These are phyloP conservation scores for Sturnus vulgaris DNA, from an alignment of 2,113 vertebrate species.

Conservation along the genomic window DNA sequence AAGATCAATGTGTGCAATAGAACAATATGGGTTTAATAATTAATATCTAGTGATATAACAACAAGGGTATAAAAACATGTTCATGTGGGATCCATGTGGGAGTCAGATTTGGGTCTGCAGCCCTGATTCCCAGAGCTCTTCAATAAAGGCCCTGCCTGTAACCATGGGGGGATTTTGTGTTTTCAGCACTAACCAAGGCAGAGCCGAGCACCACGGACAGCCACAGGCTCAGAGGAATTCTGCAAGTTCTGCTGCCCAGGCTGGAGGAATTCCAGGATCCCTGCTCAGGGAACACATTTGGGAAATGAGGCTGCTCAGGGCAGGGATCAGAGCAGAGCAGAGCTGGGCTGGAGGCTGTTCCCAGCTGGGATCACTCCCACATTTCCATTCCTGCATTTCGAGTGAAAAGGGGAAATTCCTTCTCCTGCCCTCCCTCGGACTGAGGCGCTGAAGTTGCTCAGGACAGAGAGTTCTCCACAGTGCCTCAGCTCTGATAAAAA, in stretches of 20 bases:
- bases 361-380: neutral
- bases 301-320: neutral
- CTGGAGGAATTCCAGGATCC: neutral
- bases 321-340: neutral
- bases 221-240: neutral
- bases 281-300: neutral
- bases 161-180: too few species aligned
- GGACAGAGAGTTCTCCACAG: neutral
- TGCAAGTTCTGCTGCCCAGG: neutral
- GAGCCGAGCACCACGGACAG: neutral
- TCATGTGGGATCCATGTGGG: too few species aligned
- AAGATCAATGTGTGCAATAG: too few species aligned
- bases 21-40: too few species aligned
- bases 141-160: too few species aligned
- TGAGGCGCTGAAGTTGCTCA: neutral
- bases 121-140: too few species aligned
- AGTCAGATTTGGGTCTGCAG: too few species aligned
- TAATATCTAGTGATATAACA: too few species aligned
- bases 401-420: neutral
- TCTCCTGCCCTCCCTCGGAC: neutral
- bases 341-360: neutral
- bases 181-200: neutral
- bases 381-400: neutral
- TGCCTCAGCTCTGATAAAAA: neutral
- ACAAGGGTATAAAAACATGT: too few species aligned